Evolutionary conservation across 2,113 vertebrate species (phyloP), one percentile per base, ranked within the genome.

Genomic region (Microtus pennsylvanicus): DNA sequence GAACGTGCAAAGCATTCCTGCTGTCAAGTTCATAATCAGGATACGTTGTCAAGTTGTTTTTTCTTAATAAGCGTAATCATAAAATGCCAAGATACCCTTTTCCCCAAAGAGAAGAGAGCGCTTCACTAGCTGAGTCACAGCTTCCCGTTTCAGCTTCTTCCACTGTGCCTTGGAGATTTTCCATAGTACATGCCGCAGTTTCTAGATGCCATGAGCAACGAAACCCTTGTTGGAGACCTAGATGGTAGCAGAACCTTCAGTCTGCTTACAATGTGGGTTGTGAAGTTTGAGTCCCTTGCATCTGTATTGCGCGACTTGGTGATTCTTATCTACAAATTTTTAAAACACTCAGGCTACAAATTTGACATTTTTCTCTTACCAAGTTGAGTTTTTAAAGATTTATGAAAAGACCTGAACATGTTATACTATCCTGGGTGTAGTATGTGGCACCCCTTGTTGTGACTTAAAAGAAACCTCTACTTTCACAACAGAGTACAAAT

Each of bases 61-160:
- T 87, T 55, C 50, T 70, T 74, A 86, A 30, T 21, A 55, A 91
- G 72, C n/a, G 24, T 76, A 96, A 50, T 58, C 67, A 86, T 92
- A 77, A 96, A 96, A 96, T 75, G 63, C 38, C 63, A 83, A 92
- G 91, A 69, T 74, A 77, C 3, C 5, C 11, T 96, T 91, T 58
- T 7, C n/a, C 52, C 52, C 52, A 30, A 63, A 33, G 47, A 88
- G 74, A 81, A 77, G 50, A 72, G 38, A 82, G 38, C 82, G 74
- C 90, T 63, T 96, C 82, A 94, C 19, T n/a, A n/a, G 70, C 47
- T 94, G 82, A 96, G 52, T 96, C 74, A 80, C 12, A 75, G 13
- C 58, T 96, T 96, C 95, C 26, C 2, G 82, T 96, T 77, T 92
- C 80, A 90, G 24, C 19, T 93, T 28, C 24, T 94, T 95, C 94